A percentile compares a stretch with the other conserved stretches of the same genome.
Evolutionary conservation across 2,797 vertebrate species (phyloP).

Genomic region (Typhlichthys eigenmanni): DNA sequence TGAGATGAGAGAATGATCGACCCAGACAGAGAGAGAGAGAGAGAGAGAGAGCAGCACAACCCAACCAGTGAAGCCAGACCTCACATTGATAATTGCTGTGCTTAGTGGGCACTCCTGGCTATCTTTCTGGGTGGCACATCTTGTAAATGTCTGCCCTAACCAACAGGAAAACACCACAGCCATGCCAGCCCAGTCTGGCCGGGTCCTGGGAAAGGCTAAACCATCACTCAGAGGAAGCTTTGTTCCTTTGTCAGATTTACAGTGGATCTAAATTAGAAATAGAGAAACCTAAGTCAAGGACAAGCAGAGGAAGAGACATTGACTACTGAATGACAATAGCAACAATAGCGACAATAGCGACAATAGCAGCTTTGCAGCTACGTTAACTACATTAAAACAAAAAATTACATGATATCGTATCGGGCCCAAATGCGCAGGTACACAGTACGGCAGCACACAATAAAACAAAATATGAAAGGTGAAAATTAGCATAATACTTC

Average conservation of each 20-base stretch:
- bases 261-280: conserved; percentile 4
- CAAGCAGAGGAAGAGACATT: background rate
- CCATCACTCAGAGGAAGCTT: conserved; percentile 19
- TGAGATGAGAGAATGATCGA: too few species aligned
- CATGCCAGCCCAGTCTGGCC: conserved; percentile 24
- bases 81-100: conserved; percentile 6
- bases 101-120: conserved; percentile 24
- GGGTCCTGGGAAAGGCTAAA: conserved; percentile 13
- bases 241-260: conserved; percentile 20
- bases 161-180: conserved; percentile 23
- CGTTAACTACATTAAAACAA: too few species aligned
- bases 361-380: too few species aligned
- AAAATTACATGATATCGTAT: too few species aligned
- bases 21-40: background rate
- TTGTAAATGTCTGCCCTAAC: conserved; percentile 17
- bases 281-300: conserved; percentile 27
- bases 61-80: background rate
- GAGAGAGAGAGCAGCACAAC: background rate
- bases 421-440: too few species aligned
- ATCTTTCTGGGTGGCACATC: conserved; percentile 26
- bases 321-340: too few species aligned
- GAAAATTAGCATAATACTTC: too few species aligned
- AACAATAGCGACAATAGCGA: too few species aligned
- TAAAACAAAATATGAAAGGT: too few species aligned
- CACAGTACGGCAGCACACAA: too few species aligned